Evolutionary conservation across 2,888 invertebrate genomes (phyloP).

Genomic region (Abscondita cerata): DNA sequence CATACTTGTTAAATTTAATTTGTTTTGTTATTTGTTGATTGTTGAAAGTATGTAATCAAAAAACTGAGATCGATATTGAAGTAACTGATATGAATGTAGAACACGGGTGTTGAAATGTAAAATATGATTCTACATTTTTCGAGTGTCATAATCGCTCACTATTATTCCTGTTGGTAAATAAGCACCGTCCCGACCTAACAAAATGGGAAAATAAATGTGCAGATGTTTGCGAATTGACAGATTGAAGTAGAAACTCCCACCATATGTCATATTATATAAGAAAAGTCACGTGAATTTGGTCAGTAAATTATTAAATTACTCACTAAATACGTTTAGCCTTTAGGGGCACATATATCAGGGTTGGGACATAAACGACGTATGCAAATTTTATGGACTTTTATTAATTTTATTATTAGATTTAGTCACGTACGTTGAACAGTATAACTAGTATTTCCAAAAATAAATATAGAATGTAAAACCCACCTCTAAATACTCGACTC

Average conservation of each 20-base stretch:
- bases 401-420: slow-evolving; percentile 31
- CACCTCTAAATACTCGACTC: slow-evolving; percentile 58
- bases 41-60: too few species aligned
- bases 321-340: slow-evolving; percentile 32
- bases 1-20: too few species aligned
- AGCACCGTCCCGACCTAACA: too few species aligned
- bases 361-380: slow-evolving; percentile 28
- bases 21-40: too few species aligned
- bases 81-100: too few species aligned
- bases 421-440: slow-evolving; percentile 14
- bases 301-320: slow-evolving; percentile 36
- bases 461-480: slow-evolving; percentile 4
- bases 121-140: too few species aligned
- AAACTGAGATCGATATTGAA: too few species aligned
- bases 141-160: too few species aligned
- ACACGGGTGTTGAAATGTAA: too few species aligned
- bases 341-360: slow-evolving; percentile 34
- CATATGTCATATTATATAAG: slow-evolving; percentile 32
- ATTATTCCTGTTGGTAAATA: too few species aligned
- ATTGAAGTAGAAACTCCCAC: slow-evolving; percentile 30
- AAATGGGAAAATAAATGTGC: slow-evolving; percentile 24
- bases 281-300: slow-evolving; percentile 34
- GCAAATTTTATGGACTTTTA: slow-evolving; percentile 35
- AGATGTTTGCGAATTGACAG: slow-evolving; percentile 35
- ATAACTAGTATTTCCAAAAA: background rate